Conservation (phyloP, 1,140 invertebrate species). For the Maconellicoccus hirsutus region DNA sequence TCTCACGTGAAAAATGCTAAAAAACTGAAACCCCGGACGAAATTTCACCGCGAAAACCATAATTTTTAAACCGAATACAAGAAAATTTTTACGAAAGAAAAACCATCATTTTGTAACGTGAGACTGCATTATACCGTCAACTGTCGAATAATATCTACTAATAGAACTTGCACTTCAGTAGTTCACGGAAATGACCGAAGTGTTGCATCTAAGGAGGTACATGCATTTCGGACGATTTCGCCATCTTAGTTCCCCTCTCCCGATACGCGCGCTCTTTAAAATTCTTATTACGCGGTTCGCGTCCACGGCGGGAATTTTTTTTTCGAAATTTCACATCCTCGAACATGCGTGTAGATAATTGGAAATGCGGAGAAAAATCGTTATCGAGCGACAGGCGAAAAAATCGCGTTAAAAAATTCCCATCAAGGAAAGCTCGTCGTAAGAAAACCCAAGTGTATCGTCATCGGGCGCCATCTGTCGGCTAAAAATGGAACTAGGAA, state of each 20-base stretch:
- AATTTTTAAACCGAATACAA: not conserved
- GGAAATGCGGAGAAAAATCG: too few species aligned
- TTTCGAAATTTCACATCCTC: too few species aligned
- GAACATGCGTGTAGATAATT: not conserved
- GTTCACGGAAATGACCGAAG: conserved; percentile 21
- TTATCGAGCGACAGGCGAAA: not conserved
- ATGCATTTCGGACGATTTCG: conserved; percentile 20
- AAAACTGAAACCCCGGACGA: not conserved
- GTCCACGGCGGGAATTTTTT: not conserved
- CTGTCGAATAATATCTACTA: conserved; percentile 21
- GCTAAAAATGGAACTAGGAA: not conserved
- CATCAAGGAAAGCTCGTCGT: not conserved
- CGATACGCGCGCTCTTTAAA: conserved; percentile 16
- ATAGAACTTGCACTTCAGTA: conserved; percentile 22
- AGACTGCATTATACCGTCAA: conserved; percentile 21
- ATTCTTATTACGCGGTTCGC: not conserved
- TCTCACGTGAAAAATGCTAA: not conserved
- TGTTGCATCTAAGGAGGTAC: conserved; percentile 18
- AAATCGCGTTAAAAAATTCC: not conserved
- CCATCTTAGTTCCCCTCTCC: conserved; percentile 18
- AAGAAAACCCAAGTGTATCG: not conserved
- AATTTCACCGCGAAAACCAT: not conserved
- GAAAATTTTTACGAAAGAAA: not conserved
- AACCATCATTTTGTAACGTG: conserved; percentile 13
- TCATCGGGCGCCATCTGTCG: not conserved